Conservation (phyloP, 2,797 vertebrate genomes). For the Liparis tanakae region DNA sequence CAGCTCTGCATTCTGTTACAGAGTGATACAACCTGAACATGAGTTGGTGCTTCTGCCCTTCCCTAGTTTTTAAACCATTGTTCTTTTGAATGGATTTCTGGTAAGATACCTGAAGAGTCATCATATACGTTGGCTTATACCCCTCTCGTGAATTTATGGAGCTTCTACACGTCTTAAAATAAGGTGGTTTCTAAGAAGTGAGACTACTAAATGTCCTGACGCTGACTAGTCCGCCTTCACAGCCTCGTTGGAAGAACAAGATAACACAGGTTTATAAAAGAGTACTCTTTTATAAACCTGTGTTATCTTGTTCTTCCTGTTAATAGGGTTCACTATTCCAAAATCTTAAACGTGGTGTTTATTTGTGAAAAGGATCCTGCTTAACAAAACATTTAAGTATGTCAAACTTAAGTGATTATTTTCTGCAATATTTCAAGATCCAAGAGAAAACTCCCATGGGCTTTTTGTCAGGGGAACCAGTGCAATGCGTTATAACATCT, state of each 20-base stretch:
- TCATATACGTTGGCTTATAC: background rate
- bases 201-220: background rate
- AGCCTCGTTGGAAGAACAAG: background rate
- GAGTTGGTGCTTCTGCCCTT: background rate
- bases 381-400: too few species aligned
- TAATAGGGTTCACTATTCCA: background rate
- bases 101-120: background rate
- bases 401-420: too few species aligned
- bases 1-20: too few species aligned
- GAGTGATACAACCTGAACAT: background rate
- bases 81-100: background rate
- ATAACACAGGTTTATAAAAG: background rate
- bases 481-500: background rate
- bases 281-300: background rate
- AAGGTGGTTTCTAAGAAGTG: background rate
- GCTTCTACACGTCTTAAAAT: background rate
- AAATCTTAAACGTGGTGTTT: background rate
- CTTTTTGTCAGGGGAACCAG: background rate
- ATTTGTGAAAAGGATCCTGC: background rate
- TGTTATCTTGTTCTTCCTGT: background rate
- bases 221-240: background rate
- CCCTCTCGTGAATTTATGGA: background rate
- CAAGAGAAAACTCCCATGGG: background rate
- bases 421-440: background rate
- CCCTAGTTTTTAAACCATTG: background rate